Percentiles rank a stretch among this genome's conserved stretches.
These are phyloP conservation scores for Achatina immaculata DNA, from an alignment of 1,140 invertebrate species.

Conservation along the genomic window DNA sequence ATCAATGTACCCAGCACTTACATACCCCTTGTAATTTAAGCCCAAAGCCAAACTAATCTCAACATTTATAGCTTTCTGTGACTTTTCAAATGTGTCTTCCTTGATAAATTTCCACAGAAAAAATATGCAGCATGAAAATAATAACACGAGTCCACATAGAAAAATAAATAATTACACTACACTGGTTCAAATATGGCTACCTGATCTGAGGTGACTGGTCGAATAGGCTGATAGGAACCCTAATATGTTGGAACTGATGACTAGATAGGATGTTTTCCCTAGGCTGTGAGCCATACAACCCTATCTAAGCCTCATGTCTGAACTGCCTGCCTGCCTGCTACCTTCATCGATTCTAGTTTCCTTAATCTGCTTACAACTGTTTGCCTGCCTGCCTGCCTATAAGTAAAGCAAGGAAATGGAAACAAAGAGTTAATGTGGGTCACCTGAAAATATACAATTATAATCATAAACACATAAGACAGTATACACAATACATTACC, in stretches of 20 bases:
- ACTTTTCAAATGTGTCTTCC: constrained; percentile 34
- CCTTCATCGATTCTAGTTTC: constrained; percentile 32
- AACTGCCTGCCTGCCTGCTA: constrained; percentile 38
- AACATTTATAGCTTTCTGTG: too few species aligned
- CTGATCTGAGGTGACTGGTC: constrained; percentile 25
- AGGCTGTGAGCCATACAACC: constrained; percentile 33
- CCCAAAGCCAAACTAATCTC: too few species aligned
- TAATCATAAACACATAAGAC: background rate
- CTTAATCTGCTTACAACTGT: constrained; percentile 39
- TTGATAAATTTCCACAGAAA: constrained; percentile 12
- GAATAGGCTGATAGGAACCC: constrained; percentile 14
- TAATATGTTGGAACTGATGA: constrained; percentile 31
- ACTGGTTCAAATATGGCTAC: constrained; percentile 26
- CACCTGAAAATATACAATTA: background rate
- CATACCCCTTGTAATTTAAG: too few species aligned
- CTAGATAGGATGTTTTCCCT: constrained; percentile 36
- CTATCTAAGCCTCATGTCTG: constrained; percentile 38
- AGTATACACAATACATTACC: constrained; percentile 16
- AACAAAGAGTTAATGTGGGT: constrained; percentile 7
- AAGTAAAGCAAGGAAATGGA: constrained; percentile 38
- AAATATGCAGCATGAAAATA: background rate
- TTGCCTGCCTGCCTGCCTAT: constrained; percentile 33
- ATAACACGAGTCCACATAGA: constrained; percentile 21
- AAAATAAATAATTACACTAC: constrained; percentile 26
- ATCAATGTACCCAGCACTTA: too few species aligned